Conservation (phyloP, 2,888 invertebrate species). For the Mylabris sibirica region DNA sequence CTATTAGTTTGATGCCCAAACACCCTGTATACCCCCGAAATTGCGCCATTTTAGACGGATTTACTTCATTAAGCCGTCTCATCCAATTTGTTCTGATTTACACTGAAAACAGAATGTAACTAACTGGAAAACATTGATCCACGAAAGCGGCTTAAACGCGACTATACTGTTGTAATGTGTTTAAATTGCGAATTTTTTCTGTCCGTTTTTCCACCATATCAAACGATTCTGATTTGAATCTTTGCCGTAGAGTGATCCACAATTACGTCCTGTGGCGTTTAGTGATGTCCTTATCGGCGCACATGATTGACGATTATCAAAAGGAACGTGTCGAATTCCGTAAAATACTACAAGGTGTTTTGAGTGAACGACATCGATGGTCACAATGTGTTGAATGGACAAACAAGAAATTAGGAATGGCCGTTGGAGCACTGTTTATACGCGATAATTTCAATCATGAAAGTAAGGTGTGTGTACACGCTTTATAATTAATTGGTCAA, state of each 20-base stretch:
- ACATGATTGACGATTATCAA: conserved; percentile 81
- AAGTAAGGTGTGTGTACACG: conserved; percentile 68
- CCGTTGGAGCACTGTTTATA: conserved; percentile 85
- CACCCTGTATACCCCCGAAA: too few relatives aligned
- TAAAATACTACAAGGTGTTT: conserved; percentile 76
- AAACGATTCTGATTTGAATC: neutral
- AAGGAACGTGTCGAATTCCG: conserved; percentile 77
- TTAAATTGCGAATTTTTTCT: too few relatives aligned
- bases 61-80: too few relatives aligned
- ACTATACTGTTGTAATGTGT: too few relatives aligned
- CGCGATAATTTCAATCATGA: conserved; percentile 84
- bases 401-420: conserved; percentile 86
- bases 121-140: too few relatives aligned
- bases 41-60: neutral
- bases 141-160: too few relatives aligned
- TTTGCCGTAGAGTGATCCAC: conserved; percentile 69
- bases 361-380: conserved; percentile 79
- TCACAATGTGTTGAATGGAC: conserved; percentile 79
- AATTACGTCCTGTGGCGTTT: conserved; percentile 82
- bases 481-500: neutral
- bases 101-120: too few relatives aligned
- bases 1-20: too few relatives aligned
- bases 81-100: too few relatives aligned
- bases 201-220: too few relatives aligned
- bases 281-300: conserved; percentile 77